Evolutionary conservation across 2,888 invertebrate genomes (phyloP).

Genomic region (Colostygia pectinataria): DNA sequence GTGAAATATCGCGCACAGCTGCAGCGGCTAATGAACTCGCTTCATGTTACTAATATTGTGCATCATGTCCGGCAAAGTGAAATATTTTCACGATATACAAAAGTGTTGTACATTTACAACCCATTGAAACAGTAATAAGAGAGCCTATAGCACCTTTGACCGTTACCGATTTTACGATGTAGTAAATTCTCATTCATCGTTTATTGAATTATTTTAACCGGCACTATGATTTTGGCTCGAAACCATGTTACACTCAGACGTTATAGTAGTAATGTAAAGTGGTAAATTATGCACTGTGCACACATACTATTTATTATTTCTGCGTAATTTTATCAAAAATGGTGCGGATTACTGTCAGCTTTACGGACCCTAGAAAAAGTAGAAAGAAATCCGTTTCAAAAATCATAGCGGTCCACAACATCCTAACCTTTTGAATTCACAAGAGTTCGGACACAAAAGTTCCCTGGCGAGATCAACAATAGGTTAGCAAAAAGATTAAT

Average conservation of each 20-base stretch:
- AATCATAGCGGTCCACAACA: constrained; percentile 61
- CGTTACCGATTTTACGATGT: too few species aligned
- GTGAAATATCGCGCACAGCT: constrained; percentile 72
- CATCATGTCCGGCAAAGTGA: constrained; percentile 58
- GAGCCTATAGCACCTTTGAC: neutral
- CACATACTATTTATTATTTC: neutral
- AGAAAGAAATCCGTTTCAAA: constrained; percentile 38
- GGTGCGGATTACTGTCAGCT: neutral
- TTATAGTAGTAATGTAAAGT: too few species aligned
- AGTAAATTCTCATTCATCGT: too few species aligned
- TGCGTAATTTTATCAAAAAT: neutral
- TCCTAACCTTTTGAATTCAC: constrained; percentile 72
- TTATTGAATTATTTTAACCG: too few species aligned
- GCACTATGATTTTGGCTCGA: too few species aligned
- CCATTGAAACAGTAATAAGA: constrained; percentile 11
- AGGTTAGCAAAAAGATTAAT: constrained; percentile 78
- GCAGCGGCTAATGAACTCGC: constrained; percentile 69
- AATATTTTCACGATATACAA: constrained; percentile 40
- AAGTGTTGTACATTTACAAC: constrained; percentile 18
- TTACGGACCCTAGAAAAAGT: constrained; percentile 18
- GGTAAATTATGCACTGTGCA: too few species aligned
- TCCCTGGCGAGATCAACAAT: constrained; percentile 71
- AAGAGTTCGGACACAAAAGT: constrained; percentile 73
- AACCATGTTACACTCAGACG: too few species aligned
- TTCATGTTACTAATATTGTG: constrained; percentile 70